Percentiles rank a stretch among this genome's conserved stretches.
phyloP scores from a whole-genome alignment of 2,888 invertebrate species.

The Aphrophora alni region DNA sequence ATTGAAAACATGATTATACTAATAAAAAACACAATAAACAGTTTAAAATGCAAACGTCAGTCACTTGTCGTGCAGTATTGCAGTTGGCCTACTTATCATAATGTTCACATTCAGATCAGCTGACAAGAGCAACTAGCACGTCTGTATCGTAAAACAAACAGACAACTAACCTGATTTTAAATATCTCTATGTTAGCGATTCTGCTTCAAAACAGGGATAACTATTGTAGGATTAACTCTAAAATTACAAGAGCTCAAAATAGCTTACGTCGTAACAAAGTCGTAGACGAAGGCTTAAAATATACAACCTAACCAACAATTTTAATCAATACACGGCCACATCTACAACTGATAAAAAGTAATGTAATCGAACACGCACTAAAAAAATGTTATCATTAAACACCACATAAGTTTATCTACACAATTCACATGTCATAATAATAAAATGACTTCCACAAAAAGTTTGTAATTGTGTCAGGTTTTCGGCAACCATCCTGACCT shows the following conservation, averaged over 20 bases:
- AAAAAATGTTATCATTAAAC: neutral
- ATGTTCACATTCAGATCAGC: constrained; percentile 8
- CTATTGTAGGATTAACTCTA: constrained; percentile 9
- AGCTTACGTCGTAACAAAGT: neutral
- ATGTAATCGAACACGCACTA: neutral
- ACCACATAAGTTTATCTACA: neutral
- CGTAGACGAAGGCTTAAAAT: constrained; percentile 4
- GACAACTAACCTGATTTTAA: constrained; percentile 5
- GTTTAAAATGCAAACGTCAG: neutral
- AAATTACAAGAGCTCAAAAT: constrained; percentile 9
- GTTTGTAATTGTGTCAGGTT: constrained; percentile 2
- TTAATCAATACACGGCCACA: constrained; percentile 9
- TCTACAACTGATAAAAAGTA: constrained; percentile 4
- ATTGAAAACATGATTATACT: too few relatives aligned
- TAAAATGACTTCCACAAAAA: neutral
- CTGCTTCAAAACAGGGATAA: constrained; percentile 9
- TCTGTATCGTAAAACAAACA: constrained; percentile 2
- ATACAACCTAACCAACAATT: constrained; percentile 9
- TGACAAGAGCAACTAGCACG: constrained; percentile 14
- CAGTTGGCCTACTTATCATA: constrained; percentile 15
- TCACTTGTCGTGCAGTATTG: constrained; percentile 13
- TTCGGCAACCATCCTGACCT: constrained; percentile 6
- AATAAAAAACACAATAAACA: neutral
- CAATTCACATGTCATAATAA: neutral
- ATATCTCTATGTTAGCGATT: neutral